Base-by-base conservation (phyloP, 2,888 invertebrate species). In the Metallyticus violacea region DNA sequence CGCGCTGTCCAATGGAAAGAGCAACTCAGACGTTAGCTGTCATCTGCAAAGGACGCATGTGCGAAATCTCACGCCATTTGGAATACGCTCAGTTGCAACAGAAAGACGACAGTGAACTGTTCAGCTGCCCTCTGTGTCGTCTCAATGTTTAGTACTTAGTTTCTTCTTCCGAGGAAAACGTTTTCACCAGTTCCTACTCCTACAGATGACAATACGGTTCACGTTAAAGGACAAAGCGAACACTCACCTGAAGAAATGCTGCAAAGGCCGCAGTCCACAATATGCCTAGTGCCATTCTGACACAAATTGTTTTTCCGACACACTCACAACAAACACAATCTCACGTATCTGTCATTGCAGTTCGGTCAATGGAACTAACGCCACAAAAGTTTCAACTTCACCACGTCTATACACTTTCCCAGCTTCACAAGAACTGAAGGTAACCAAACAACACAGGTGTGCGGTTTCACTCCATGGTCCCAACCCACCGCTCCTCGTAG, bases 351-450 rank as follows among this genome's bases (percentile, higher is more conserved):
- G 15, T 62, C 40, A 62, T 62, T 22, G 40, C 40, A 62, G 40
- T 62, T 62, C 40, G 40, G 40, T 62, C 40, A 62, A 9, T 62
- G 22, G 22, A 22, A 4, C 15, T n/a, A 62, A 62, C 22, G 40
- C 40, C 9, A 62, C 40, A 62, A 15, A 62, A 15, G 9, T 3
- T 62, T 62, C 15, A 22, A 62, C 15, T 0, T 9, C 40, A 62
- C 40, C 40, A 62, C 30, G 25, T 30, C 81, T 25, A 26, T 25
- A 26, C 81, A 81, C 81, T 29, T 81, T 81, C 81, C n/a, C 81
- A 30, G 81, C 81, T 30, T n/a, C 28, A 22, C 30, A 81, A 81
- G 29, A 81, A 81, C 81, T 81, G 81, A 30, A 81, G 81, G 81
- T 26, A 30, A 81, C 81, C n/a, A 40, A 81, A 80, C 40, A 15